Base-by-base conservation (phyloP, 2,797 vertebrate species). In the Crenuchus spilurus region DNA sequence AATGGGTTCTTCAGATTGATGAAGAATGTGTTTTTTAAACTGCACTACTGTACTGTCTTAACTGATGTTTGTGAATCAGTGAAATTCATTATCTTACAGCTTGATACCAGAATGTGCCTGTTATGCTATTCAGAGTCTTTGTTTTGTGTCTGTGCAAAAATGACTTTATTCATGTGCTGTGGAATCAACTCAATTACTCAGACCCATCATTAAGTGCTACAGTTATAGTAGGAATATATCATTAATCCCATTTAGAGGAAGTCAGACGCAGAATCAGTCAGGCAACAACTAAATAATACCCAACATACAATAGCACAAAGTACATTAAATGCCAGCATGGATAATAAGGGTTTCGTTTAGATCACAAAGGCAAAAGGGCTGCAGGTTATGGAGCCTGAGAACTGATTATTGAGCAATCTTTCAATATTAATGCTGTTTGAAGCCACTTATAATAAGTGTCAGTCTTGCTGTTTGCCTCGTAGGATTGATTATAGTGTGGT, bases 391-490 rank as follows among this genome's bases (percentile, higher is more conserved):
- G 24, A 63, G 26, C 37, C 1, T 16, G 4, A 9, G 10, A 44
- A 6, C 61, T 44, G 35, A 28, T 39, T 63, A 46, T 42, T 63
- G 39, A 9, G 37, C 54, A 24, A 28, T 54, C 11, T 55, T 48
- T 73, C 64, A 69, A 46, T 63, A 73, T 62, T 69, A 57, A 69
- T 69, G 48, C 18, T 28, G 57, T 41, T 72, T 39, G 24, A 51
- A 41, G 57, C 44, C 37, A 42, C 63, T 46, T 30, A 63, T 73
- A 67, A 78, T 73, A 57, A 73, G 46, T 77, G 62, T 51, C 28
- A 55, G 31, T 55, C 42, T 41, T 26, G 13, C 18, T 31, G 35
- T 33, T 24, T 58, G 61, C 51, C 44, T 22, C 42, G 9, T 18
- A 46, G 30, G 26, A 54, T 18, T 58, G 28, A 48, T 77, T 66